phyloP scores from a whole-genome alignment of 2,797 vertebrate genomes.

The Tapirus indicus region DNA sequence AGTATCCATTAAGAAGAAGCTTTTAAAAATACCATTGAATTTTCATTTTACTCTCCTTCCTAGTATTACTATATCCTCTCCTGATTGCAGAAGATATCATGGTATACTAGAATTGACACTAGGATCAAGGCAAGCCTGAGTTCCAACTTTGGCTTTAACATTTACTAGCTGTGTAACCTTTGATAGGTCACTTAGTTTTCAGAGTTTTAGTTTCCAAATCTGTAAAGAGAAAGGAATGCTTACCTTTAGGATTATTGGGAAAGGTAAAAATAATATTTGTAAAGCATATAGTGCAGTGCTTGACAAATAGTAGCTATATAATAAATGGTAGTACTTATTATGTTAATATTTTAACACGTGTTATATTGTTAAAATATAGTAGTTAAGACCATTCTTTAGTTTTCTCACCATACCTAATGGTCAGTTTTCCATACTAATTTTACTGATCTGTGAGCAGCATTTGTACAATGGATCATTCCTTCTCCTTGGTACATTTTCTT shows the following conservation, averaged over 20 bases:
- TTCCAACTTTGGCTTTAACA: constrained; percentile 42
- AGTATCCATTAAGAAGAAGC: constrained; percentile 2
- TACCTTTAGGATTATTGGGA: neutral
- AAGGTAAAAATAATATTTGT: neutral
- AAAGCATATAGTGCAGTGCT: neutral
- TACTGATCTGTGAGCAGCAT: neutral
- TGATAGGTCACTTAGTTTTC: neutral
- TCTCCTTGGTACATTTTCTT: constrained; percentile 42
- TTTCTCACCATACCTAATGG: neutral
- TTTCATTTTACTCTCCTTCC: neutral
- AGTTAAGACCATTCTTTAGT: neutral
- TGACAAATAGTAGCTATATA: neutral
- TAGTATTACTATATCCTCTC: constrained; percentile 11
- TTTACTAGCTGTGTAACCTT: constrained; percentile 5
- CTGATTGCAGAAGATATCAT: neutral
- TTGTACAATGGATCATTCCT: neutral
- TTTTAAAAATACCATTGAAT: constrained; percentile 20
- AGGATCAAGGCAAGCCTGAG: constrained; percentile 44
- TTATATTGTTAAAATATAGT: constrained; percentile 42
- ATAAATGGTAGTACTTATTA: neutral
- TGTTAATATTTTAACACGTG: neutral
- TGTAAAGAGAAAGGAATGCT: neutral
- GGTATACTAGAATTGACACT: constrained; percentile 13
- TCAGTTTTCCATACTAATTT: neutral
- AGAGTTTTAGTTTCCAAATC: neutral